Evolutionary conservation across 1,140 invertebrate genomes (phyloP).

Genomic region (Triops cancriformis): DNA sequence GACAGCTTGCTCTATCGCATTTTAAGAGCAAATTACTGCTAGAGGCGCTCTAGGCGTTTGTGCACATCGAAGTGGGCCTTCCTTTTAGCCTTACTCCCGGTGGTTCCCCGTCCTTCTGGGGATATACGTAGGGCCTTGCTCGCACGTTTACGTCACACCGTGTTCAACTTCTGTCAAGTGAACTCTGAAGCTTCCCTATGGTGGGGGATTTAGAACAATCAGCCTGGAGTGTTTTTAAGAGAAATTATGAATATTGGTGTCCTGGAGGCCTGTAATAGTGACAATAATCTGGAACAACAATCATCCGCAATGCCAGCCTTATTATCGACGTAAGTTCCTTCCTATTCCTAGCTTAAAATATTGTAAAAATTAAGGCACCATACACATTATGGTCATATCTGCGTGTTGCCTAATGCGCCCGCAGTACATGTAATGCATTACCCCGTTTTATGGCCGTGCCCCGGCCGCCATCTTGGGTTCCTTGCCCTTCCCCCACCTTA

Average conservation of each 20-base stretch:
- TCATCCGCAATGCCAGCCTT: conserved; percentile 27
- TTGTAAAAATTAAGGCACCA: background rate
- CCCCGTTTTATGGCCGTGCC: background rate
- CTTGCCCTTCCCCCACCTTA: background rate
- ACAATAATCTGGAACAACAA: conserved; percentile 20
- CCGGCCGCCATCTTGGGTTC: background rate
- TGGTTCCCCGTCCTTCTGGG: no score
- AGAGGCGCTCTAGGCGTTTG: no score
- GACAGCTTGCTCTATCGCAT: no score
- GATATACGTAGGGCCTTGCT: background rate
- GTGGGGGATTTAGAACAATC: conserved; percentile 22
- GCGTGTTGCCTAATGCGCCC: no score
- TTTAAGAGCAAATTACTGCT: no score
- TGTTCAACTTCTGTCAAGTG: background rate
- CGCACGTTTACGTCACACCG: background rate
- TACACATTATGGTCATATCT: no score
- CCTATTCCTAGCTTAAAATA: background rate
- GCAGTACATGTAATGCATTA: no score
- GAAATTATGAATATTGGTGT: conserved; percentile 26
- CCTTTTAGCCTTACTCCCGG: no score
- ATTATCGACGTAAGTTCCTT: background rate
- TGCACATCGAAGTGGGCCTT: no score
- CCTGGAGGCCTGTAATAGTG: conserved; percentile 23
- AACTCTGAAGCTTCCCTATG: conserved; percentile 22
- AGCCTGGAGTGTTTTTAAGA: conserved; percentile 11